Conservation (phyloP, 2,113 vertebrate genomes). For the Dasyprocta punctata region DNA sequence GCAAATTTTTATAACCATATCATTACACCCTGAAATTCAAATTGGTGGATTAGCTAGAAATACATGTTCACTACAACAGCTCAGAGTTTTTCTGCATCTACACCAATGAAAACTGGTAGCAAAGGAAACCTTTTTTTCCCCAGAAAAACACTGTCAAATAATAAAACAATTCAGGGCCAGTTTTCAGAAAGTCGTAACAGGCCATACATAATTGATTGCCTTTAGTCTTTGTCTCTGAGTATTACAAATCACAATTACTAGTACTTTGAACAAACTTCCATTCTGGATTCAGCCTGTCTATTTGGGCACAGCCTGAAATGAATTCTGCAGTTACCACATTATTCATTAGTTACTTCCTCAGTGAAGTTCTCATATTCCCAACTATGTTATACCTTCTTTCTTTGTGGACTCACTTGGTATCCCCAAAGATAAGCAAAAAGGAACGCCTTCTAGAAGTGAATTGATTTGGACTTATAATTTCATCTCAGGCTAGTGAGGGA, state of each 20-base stretch:
- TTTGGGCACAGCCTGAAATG: not conserved
- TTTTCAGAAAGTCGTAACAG: constrained; percentile 73
- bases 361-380: constrained; percentile 16
- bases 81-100: constrained; percentile 21
- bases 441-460: constrained; percentile 59
- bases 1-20: constrained; percentile 57
- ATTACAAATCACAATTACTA: constrained; percentile 62
- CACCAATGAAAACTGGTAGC: constrained; percentile 55
- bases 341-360: constrained; percentile 36
- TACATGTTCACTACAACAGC: not conserved
- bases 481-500: constrained; percentile 29
- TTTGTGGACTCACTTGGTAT: not conserved
- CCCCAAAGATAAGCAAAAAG: constrained; percentile 3
- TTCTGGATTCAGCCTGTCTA: not conserved
- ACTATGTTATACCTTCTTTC: not conserved
- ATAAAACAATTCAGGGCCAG: constrained; percentile 59
- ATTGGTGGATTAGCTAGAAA: constrained; percentile 40
- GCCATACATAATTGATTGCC: constrained; percentile 72
- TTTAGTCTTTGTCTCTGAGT: constrained; percentile 25
- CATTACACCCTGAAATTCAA: constrained; percentile 34
- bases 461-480: constrained; percentile 61
- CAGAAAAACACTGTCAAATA: constrained; percentile 60
- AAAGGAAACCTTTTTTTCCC: constrained; percentile 47
- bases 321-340: not conserved
- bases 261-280: not conserved